Base-by-base conservation (phyloP, 1,140 invertebrate species). In the Eciton burchellii region DNA sequence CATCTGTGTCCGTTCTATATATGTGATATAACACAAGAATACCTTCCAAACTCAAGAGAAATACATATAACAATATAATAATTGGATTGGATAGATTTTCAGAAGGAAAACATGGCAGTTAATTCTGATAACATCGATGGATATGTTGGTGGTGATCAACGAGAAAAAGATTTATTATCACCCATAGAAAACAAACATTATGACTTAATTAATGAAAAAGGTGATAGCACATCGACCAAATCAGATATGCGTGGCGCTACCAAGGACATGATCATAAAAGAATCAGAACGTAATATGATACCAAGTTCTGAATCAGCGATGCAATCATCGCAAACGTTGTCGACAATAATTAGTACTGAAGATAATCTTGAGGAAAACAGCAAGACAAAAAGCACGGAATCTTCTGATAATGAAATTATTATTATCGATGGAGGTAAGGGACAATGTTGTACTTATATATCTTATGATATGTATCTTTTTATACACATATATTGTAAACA, bases 251-350 rank as follows among this genome's bases (percentile, higher is more conserved):
- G 68, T 43, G 43, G 21, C 12, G 0, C 49, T 8, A 72, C 52
- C 12, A 74, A 85, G 26, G 68, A 87, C 47, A 72, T 89, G 47
- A 63, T 89, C 63, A 49, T 57, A 16, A 81, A 12, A 45, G 87
- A 90, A 26, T 70, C 82, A 2, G 65, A 52, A 29, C 29, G 49
- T 43, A 14, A 45, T 63, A 29, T 14, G 35, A 24, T 45, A 29
- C 12, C 26, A 3, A 14, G 5, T 43, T 16, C 63, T 43, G 56
- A 82, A 54, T 62, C 71, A 35, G 14, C 21, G 60, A 12, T 35
- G 43, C 26, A 83, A 60, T 74, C 56, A 63, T 19, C 57, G 14
- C 26, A 29, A 52, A 16, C 21, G 2, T 45, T 16, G 43, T 11
- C 41, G 1, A 16, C 49, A 35, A 71, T 24, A 66, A 29, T 49